Percentiles rank a stretch among this genome's conserved stretches.
Conservation (phyloP, 2,797 vertebrate species). For the Pampus argenteus region DNA sequence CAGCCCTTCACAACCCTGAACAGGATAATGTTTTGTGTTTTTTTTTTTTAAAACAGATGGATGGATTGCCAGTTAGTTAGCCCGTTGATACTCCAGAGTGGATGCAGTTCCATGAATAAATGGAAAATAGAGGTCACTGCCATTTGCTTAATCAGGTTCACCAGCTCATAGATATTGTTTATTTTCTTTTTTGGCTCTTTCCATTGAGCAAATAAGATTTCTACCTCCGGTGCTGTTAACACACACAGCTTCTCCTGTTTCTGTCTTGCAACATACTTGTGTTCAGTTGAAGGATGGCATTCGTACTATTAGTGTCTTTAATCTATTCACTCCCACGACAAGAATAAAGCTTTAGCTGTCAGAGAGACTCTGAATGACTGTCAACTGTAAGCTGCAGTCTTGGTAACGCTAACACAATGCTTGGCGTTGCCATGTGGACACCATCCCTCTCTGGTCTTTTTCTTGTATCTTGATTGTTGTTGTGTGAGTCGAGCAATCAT, state of each 20-base stretch:
- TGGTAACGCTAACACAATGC: conserved; percentile 23
- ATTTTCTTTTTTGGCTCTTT: conserved; percentile 2
- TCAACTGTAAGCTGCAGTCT: conserved; percentile 14
- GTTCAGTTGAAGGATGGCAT: background rate
- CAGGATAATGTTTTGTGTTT: too few relatives aligned
- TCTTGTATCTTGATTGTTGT: background rate
- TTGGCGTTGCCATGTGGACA: conserved; percentile 22
- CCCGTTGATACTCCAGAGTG: conserved; percentile 1
- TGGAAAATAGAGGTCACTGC: conserved; percentile 38
- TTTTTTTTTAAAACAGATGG: background rate
- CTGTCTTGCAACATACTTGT: background rate
- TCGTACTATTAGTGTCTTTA: background rate
- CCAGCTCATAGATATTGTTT: conserved; percentile 10
- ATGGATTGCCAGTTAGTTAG: background rate
- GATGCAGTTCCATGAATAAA: conserved; percentile 29
- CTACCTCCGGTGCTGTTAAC: conserved; percentile 5
- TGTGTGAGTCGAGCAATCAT: background rate
- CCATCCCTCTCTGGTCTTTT: background rate
- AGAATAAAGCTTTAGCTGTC: conserved; percentile 18
- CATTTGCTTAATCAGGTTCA: conserved; percentile 35
- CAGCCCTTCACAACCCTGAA: background rate
- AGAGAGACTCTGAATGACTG: conserved; percentile 7
- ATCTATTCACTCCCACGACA: conserved; percentile 6
- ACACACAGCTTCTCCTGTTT: background rate
- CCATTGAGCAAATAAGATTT: background rate